Evolutionary conservation across 2,797 vertebrate genomes (phyloP), one percentile per base, ranked within the genome.

Genomic region (Brachyrhaphis roseni): DNA sequence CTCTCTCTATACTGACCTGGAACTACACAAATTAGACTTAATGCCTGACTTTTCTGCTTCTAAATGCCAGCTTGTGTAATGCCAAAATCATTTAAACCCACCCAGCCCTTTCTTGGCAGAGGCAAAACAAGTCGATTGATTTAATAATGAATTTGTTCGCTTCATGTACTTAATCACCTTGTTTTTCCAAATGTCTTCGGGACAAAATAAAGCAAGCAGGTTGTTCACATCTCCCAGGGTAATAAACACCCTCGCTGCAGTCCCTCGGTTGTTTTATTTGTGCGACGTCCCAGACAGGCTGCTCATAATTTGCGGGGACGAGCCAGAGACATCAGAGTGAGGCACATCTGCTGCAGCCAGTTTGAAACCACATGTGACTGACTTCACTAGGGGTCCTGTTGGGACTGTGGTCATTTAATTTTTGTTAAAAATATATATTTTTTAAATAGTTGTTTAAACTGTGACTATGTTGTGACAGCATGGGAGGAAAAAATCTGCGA

Each of bases 51-150:
- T 82, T 47, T 74, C 59, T 75, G 53, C 72, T 10, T 77, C 57
- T 77, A 57, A 76, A 46, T 57, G 55, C 77, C 76, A 77, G 75
- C 62, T 86, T 85, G 34, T 82, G 75, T 82, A 86, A 86, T 82
- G 72, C 80, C 80, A 79, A 72, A 43, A 34, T 55, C 72, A 78
- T 75, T 85, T 45, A 76, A 82, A 73, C 66, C 78, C 31, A 49
- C 13, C 78, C 55, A 55, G 76, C 79, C 43, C n/a, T 51, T 76
- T 80, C 45, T 71, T 41, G 76, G 66, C 64, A 75, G 53, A 76
- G 47, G 43, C 74, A 46, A 11, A 82, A 72, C 20, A 51, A 41
- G 55, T 77, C 34, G 8, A 59, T 82, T 80, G 53, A 81, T 85
- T 82, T 80, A 73, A 83, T 86, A 77, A 74, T 76, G 62, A 88